phyloP scores from a whole-genome alignment of 2,888 invertebrate species.

The Drosophila putrida region DNA sequence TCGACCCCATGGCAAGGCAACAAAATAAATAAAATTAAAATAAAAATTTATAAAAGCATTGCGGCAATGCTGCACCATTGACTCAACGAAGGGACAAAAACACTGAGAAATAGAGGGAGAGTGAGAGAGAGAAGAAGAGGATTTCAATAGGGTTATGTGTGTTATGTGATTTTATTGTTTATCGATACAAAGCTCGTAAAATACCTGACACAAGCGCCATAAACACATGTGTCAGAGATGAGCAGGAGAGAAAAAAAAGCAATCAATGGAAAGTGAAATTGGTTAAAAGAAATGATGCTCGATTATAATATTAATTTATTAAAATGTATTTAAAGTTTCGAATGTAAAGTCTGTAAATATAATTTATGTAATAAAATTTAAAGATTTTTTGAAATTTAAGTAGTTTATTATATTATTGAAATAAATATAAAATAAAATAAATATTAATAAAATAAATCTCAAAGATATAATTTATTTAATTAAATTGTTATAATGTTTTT shows the following conservation, averaged over 20 bases:
- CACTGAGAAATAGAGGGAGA: neutral
- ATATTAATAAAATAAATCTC: too few relatives aligned
- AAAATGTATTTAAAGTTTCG: neutral
- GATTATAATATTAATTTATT: neutral
- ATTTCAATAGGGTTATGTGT: neutral
- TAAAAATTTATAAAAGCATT: constrained; percentile 62
- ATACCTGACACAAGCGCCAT: constrained; percentile 59
- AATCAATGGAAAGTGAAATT: constrained; percentile 17
- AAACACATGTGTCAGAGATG: constrained; percentile 49
- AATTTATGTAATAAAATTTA: neutral
- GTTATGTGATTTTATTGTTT: constrained; percentile 70
- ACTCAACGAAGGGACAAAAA: neutral
- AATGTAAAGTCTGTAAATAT: neutral
- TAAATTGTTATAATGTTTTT: too few relatives aligned
- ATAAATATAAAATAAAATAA: too few relatives aligned
- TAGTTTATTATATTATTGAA: too few relatives aligned
- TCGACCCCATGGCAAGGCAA: constrained; percentile 27
- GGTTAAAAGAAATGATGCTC: neutral
- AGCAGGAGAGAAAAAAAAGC: constrained; percentile 10
- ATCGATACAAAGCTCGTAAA: constrained; percentile 74
- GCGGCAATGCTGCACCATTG: constrained; percentile 29
- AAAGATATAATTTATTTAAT: too few relatives aligned
- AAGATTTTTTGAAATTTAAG: too few relatives aligned
- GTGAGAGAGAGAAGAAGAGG: neutral
- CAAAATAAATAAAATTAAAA: constrained; percentile 74